Evolutionary conservation across 2,888 invertebrate genomes (phyloP).

Genomic region (Brachypterus glaber): DNA sequence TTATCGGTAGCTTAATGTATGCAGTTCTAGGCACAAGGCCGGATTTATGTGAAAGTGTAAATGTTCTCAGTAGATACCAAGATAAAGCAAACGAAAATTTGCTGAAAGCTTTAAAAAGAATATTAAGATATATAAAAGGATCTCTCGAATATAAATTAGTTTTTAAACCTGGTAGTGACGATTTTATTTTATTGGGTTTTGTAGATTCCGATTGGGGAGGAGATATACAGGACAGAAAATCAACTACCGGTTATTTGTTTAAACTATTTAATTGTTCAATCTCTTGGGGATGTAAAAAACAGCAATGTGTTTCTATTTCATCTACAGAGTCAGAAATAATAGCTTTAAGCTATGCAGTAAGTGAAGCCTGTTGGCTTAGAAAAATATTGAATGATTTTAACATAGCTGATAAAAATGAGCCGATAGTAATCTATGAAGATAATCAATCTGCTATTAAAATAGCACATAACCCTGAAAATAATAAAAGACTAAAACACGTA

Average conservation of each 20-base stretch:
- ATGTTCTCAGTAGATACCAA: constrained; percentile 15
- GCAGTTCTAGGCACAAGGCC: constrained; percentile 16
- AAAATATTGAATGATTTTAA: constrained; percentile 6
- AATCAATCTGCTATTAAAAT: constrained; percentile 16
- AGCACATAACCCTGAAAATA: constrained; percentile 15
- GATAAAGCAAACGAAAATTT: constrained; percentile 14
- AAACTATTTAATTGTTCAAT: background rate
- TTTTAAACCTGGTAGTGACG: constrained; percentile 5
- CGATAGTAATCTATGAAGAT: constrained; percentile 14
- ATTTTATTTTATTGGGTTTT: constrained; percentile 12
- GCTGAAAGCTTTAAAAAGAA: constrained; percentile 13
- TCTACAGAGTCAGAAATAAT: constrained; percentile 13
- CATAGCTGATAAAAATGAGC: background rate
- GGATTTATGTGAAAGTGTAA: constrained; percentile 15
- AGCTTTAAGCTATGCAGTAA: constrained; percentile 6
- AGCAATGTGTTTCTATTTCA: constrained; percentile 3
- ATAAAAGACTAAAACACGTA: constrained; percentile 15
- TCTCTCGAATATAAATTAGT: constrained; percentile 11
- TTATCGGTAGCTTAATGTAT: constrained; percentile 20
- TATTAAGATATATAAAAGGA: constrained; percentile 17
- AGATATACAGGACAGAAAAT: constrained; percentile 13
- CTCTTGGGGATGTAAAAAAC: background rate
- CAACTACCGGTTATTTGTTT: constrained; percentile 10
- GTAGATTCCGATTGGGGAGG: constrained; percentile 16
- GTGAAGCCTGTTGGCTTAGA: constrained; percentile 10